Evolutionary conservation across 2,113 vertebrate genomes (phyloP).

Genomic region (Sitta europaea): DNA sequence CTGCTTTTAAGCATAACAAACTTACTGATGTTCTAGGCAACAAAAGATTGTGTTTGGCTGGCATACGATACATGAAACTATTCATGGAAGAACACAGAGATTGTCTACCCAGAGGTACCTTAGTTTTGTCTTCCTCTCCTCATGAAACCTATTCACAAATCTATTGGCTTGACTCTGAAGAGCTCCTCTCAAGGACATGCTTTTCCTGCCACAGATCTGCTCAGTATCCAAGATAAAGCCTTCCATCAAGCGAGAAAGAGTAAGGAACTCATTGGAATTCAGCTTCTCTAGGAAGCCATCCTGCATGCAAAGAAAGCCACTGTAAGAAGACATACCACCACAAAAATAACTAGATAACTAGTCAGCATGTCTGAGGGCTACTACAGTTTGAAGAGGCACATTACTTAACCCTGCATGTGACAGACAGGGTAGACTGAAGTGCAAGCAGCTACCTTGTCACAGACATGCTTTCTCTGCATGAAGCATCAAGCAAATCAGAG

Average conservation of each 20-base stretch:
- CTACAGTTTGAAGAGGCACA: neutral
- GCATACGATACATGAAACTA: rapidly evolving
- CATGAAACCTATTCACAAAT: conserved; percentile 96
- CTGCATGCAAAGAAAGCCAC: conserved; percentile 58
- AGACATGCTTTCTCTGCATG: neutral
- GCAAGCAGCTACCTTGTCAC: neutral
- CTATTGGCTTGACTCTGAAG: conserved; percentile 96
- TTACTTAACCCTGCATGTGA: neutral
- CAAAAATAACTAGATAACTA: neutral
- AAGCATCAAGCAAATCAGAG: neutral
- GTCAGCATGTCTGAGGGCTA: neutral
- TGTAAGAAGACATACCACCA: neutral
- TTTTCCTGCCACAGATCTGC: conserved; percentile 86
- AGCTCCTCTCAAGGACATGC: conserved; percentile 88
- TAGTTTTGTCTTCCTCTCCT: conserved; percentile 95
- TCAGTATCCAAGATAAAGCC: conserved; percentile 87
- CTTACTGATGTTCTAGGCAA: neutral
- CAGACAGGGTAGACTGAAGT: neutral
- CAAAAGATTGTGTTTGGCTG: neutral
- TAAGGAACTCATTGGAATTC: conserved; percentile 89
- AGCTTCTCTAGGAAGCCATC: conserved; percentile 94
- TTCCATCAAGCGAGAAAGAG: conserved; percentile 89
- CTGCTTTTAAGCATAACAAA: neutral
- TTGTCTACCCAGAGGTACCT: conserved; percentile 70
- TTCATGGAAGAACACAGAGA: neutral